A percentile compares a stretch with the other conserved stretches of the same genome.
Evolutionary conservation across 2,797 vertebrate species (phyloP).

Genomic region (Pantherophis alleghaniensis): DNA sequence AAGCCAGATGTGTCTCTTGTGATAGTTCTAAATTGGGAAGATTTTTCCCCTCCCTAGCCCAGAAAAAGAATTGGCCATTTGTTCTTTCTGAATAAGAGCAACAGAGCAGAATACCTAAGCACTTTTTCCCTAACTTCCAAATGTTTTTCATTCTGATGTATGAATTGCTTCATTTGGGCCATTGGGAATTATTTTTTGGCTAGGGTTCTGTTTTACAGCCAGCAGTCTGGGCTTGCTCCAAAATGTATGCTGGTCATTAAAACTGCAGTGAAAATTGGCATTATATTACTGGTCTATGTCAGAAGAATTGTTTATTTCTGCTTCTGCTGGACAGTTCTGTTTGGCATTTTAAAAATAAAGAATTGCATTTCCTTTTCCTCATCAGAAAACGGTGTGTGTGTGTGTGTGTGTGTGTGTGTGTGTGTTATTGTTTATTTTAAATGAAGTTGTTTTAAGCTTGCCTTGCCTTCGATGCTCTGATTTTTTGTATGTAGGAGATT

Average conservation of each 20-base stretch:
- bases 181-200: not conserved
- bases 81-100: not conserved
- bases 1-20: not conserved
- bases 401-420: not conserved
- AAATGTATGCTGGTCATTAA: constrained; percentile 2
- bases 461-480: not conserved
- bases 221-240: not conserved
- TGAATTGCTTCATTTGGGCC: not conserved
- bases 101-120: not conserved
- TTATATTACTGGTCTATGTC: not conserved
- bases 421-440: not conserved
- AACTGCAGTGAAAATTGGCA: not conserved
- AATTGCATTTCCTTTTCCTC: not conserved
- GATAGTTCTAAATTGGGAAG: not conserved
- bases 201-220: not conserved
- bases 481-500: not conserved
- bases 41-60: not conserved
- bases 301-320: not conserved
- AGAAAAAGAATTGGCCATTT: not conserved
- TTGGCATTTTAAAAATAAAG: not conserved
- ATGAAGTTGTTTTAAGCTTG: no score
- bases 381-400: not conserved
- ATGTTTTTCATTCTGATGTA: not conserved
- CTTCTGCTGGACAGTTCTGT: not conserved
- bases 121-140: not conserved